Percentiles rank a stretch among this genome's conserved stretches.
Conservation (phyloP, 2,797 vertebrate genomes). For the Characodon lateralis region DNA sequence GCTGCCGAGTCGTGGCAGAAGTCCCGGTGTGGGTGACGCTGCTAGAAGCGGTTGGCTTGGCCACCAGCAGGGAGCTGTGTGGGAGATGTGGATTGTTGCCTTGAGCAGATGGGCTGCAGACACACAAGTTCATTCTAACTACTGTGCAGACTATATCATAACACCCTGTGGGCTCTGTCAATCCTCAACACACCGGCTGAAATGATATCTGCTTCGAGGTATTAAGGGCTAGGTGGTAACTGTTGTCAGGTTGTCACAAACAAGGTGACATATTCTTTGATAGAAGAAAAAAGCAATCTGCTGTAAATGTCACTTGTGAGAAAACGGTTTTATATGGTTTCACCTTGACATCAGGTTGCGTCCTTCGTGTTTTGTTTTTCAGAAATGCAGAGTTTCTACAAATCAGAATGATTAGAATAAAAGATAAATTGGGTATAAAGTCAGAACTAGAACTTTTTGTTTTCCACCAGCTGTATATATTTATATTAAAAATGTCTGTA, state of each 20-base stretch:
- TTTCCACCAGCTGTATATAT: no score
- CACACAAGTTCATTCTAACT: slow-evolving; percentile 24
- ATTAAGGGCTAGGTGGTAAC: slow-evolving; percentile 26
- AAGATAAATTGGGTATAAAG: no score
- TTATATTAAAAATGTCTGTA: no score
- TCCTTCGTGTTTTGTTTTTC: neutral
- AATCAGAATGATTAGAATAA: no score
- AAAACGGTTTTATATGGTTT: slow-evolving; percentile 8
- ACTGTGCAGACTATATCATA: slow-evolving; percentile 17
- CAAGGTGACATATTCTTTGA: slow-evolving; percentile 25
- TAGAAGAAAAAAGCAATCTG: slow-evolving; percentile 15
- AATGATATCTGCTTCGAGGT: slow-evolving; percentile 9
- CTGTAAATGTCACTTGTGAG: slow-evolving; percentile 10
- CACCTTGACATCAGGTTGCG: neutral
- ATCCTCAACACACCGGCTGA: slow-evolving; percentile 3
- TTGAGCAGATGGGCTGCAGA: slow-evolving; percentile 42
- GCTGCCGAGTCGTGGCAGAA: slow-evolving; percentile 19
- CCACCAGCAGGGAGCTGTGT: slow-evolving; percentile 19
- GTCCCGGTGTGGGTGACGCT: slow-evolving; percentile 26
- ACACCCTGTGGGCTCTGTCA: slow-evolving; percentile 29
- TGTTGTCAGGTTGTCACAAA: slow-evolving; percentile 47
- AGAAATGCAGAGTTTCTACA: neutral
- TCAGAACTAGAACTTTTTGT: no score
- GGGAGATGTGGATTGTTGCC: neutral
- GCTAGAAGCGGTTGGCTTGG: slow-evolving; percentile 21